These are phyloP conservation scores for Anas platyrhynchos DNA, from an alignment of 2,113 vertebrate species.

Conservation along the genomic window DNA sequence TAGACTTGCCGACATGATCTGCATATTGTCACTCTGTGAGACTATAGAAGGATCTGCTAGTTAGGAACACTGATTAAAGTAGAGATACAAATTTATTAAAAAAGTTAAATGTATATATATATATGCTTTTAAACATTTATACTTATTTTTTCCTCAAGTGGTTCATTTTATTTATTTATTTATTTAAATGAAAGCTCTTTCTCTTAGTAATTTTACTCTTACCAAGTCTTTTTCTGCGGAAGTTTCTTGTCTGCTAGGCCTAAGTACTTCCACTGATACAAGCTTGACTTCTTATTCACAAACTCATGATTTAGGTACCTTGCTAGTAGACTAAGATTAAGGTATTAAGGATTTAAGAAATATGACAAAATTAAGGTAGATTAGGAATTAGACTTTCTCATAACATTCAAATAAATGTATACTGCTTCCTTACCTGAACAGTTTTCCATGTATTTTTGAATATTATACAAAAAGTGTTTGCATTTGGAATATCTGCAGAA, in stretches of 20 bases:
- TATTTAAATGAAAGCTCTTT: background rate
- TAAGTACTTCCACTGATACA: background rate
- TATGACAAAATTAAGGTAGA: too few species aligned
- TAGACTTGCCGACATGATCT: background rate
- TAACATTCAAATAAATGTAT: background rate
- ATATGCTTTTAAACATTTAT: background rate
- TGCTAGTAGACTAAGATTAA: too few species aligned
- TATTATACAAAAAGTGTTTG: background rate
- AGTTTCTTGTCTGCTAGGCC: background rate
- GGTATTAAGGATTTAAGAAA: too few species aligned
- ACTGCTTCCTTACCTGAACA: background rate
- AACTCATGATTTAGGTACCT: background rate
- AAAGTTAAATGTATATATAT: background rate
- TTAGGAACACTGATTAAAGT: background rate
- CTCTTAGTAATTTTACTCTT: background rate
- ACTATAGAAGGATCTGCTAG: background rate
- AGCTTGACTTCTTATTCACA: background rate
- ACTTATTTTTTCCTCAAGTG: background rate
- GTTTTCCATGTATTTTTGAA: background rate
- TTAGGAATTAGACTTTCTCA: background rate
- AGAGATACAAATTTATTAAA: background rate
- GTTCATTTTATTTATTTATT: background rate
- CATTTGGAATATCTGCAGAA: background rate
- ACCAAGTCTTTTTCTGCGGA: background rate
- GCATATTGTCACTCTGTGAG: background rate